Evolutionary conservation across 2,113 vertebrate genomes (phyloP).

Genomic region (Otis tarda): DNA sequence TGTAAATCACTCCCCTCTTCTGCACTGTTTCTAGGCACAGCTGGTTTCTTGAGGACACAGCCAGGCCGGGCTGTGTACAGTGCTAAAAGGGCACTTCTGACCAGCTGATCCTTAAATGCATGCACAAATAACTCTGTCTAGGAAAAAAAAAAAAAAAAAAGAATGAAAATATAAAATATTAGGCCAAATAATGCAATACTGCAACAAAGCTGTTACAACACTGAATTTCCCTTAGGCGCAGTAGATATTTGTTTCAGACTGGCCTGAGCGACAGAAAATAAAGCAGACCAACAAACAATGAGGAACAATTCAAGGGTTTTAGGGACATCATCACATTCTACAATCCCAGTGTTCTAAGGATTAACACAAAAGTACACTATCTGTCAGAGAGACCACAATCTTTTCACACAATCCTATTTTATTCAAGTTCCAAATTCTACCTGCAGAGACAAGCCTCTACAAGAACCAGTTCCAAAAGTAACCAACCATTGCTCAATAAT

Average conservation of each 20-base stretch:
- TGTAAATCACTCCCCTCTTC: conserved; percentile 55
- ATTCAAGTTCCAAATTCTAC: neutral
- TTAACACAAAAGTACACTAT: neutral
- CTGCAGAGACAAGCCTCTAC: neutral
- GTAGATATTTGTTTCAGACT: neutral
- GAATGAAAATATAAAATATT: neutral
- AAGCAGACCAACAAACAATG: neutral
- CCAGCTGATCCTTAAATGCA: conserved; percentile 93
- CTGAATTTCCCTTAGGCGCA: neutral
- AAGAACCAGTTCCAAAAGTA: conserved; percentile 9
- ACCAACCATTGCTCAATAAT: neutral
- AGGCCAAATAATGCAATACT: neutral
- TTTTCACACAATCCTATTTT: neutral
- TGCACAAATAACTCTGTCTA: conserved; percentile 96
- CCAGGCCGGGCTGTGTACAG: conserved; percentile 90
- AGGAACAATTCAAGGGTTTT: neutral
- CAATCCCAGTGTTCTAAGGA: neutral
- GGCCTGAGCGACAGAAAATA: neutral
- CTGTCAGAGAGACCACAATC: neutral
- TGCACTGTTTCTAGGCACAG: conserved; percentile 52
- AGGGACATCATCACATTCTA: neutral
- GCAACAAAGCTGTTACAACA: neutral
- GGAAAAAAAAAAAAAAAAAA: neutral
- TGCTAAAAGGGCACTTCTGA: conserved; percentile 91
- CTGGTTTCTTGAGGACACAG: conserved; percentile 81